Evolutionary conservation across 2,888 invertebrate genomes (phyloP).

Genomic region (Palloptera scutellata): DNA sequence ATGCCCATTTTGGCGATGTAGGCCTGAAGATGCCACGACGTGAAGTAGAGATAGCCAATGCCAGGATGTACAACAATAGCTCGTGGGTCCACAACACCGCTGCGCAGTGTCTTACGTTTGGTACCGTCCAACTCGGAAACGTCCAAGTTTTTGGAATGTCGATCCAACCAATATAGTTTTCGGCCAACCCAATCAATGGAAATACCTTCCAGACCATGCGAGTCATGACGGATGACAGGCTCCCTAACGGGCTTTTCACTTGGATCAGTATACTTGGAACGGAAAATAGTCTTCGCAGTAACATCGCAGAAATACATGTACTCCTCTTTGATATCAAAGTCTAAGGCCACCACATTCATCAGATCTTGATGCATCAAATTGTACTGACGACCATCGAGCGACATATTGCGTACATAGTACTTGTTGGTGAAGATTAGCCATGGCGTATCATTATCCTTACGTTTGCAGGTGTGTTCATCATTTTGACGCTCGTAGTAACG

Average conservation of each 20-base stretch:
- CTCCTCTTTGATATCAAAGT: constrained; percentile 86
- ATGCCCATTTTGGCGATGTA: constrained; percentile 97
- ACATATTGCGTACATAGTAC: constrained; percentile 96
- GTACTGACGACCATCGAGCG: constrained; percentile 85
- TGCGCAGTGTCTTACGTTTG: constrained; percentile 86
- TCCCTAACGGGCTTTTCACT: constrained; percentile 74
- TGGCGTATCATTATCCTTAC: constrained; percentile 80
- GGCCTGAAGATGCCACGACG: constrained; percentile 95
- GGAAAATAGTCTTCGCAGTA: constrained; percentile 91
- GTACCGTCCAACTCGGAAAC: constrained; percentile 94
- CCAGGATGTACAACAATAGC: constrained; percentile 96
- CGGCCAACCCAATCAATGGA: constrained; percentile 96
- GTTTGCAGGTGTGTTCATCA: constrained; percentile 90
- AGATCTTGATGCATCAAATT: constrained; percentile 92
- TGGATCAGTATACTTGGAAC: constrained; percentile 69
- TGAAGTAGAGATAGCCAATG: constrained; percentile 91
- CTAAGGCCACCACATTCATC: constrained; percentile 95
- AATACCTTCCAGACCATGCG: constrained; percentile 96
- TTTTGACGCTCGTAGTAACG: constrained; percentile 85
- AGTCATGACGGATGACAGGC: constrained; percentile 89
- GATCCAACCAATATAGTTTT: constrained; percentile 96
- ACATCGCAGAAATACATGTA: constrained; percentile 97
- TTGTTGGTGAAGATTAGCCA: constrained; percentile 97
- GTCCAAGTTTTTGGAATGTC: constrained; percentile 93
- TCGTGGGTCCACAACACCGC: constrained; percentile 90